phyloP scores from a whole-genome alignment of 2,113 vertebrate genomes.

The Vulpes vulpes region DNA sequence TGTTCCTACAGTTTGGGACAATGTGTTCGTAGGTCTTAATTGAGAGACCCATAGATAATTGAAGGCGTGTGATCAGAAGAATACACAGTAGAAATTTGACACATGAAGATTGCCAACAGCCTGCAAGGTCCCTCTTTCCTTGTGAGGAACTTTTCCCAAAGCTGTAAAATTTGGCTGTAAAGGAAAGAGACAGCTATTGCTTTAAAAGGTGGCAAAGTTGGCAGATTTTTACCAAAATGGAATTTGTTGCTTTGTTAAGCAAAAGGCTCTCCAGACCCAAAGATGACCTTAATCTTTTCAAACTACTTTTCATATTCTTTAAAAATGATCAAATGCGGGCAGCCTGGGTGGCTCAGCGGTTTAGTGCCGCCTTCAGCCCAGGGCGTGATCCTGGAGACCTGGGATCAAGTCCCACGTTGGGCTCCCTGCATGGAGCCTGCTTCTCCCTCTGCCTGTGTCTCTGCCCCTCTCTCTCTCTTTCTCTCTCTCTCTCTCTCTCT shows the following conservation, averaged over 20 bases:
- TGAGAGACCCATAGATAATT: conserved; percentile 75
- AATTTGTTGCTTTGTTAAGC: conserved; percentile 26
- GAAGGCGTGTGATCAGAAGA: conserved; percentile 76
- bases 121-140: neutral
- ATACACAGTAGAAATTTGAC: conserved; percentile 79
- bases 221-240: conserved; percentile 38
- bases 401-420: too few species aligned
- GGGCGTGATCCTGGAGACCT: too few species aligned
- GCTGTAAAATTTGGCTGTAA: conserved; percentile 11
- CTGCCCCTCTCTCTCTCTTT: too few species aligned
- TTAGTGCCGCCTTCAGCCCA: too few species aligned
- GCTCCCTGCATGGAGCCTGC: too few species aligned
- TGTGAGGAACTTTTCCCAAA: conserved; percentile 42
- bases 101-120: conserved; percentile 62
- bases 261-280: neutral
- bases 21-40: conserved; percentile 78
- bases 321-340: neutral
- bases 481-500: too few species aligned
- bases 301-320: neutral
- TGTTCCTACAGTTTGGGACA: conserved; percentile 78
- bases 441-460: too few species aligned
- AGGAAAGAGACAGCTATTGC: neutral
- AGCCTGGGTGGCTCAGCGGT: too few species aligned
- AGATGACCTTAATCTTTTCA: neutral
- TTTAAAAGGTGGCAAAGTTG: conserved; percentile 35